These are phyloP conservation scores for Actinemys pallida DNA, from an alignment of 2,113 vertebrate genomes.

Conservation along the genomic window DNA sequence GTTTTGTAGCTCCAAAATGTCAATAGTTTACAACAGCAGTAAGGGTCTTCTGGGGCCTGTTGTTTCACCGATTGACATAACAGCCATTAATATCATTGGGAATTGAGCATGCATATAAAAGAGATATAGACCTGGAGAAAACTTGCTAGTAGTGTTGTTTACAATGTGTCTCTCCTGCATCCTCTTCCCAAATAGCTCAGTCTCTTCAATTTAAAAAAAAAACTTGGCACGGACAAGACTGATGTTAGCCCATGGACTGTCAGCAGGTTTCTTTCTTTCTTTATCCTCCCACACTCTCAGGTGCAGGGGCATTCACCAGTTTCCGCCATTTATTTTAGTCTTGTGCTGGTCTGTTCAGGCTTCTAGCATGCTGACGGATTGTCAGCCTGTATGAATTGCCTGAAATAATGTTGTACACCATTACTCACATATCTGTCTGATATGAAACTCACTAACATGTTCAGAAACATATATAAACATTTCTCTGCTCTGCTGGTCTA, in stretches of 20 bases:
- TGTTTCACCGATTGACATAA: neutral
- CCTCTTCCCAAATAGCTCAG: neutral
- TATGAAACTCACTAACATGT: constrained; percentile 8
- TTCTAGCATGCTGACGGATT: neutral
- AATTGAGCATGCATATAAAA: neutral
- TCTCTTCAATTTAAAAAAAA: neutral
- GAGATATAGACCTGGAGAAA: neutral
- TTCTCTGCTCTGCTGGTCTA: constrained; percentile 15
- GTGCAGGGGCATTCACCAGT: neutral
- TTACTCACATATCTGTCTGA: neutral
- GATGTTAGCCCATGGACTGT: neutral
- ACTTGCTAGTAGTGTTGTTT: neutral
- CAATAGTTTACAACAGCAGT: neutral
- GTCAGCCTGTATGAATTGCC: neutral
- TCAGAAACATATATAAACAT: constrained; percentile 3
- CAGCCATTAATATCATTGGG: accelerated
- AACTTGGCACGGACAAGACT: neutral
- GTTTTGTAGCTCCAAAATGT: neutral
- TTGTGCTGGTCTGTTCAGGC: neutral
- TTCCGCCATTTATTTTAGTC: neutral
- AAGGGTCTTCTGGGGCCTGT: neutral
- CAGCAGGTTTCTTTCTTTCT: neutral
- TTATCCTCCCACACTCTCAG: neutral
- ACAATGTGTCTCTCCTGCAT: neutral
- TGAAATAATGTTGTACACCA: constrained; percentile 11